phyloP scores from a whole-genome alignment of 2,797 vertebrate genomes.

The Hydrolagus colliei region DNA sequence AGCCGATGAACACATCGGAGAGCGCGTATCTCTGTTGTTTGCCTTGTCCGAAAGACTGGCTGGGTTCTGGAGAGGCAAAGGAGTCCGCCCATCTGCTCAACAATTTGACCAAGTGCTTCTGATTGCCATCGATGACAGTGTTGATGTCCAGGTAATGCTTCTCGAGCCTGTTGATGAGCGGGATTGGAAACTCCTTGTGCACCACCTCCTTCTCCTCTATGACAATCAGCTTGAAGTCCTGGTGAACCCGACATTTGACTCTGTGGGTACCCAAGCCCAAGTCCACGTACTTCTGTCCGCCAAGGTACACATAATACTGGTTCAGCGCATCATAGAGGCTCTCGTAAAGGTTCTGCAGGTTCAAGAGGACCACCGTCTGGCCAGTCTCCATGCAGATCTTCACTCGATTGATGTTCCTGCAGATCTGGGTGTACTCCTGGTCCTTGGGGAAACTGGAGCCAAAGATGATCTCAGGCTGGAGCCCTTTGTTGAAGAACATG shows the following conservation, averaged over 20 bases:
- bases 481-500: constrained; percentile 55
- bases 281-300: constrained; percentile 91
- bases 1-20: constrained; percentile 80
- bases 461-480: constrained; percentile 87
- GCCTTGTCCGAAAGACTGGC: constrained; percentile 36
- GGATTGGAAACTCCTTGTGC: constrained; percentile 84
- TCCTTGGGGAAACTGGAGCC: constrained; percentile 93
- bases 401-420: constrained; percentile 87
- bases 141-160: constrained; percentile 90
- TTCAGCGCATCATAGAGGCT: constrained; percentile 95
- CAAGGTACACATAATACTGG: constrained; percentile 89
- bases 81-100: constrained; percentile 65
- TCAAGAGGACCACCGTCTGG: constrained; percentile 79
- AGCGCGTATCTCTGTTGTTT: constrained; percentile 57
- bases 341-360: constrained; percentile 93
- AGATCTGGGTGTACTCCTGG: constrained; percentile 92
- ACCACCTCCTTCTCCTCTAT: constrained; percentile 90
- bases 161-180: constrained; percentile 90
- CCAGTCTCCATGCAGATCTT: constrained; percentile 97
- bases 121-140: constrained; percentile 67
- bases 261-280: constrained; percentile 89
- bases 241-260: constrained; percentile 91
- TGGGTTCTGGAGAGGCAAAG: constrained; percentile 50
- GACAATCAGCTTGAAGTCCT: constrained; percentile 78
- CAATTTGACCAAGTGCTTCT: constrained; percentile 57